Percentiles rank a stretch among this genome's conserved stretches.
These are phyloP conservation scores for Turdus rufiventris DNA, from an alignment of 2,113 vertebrate genomes.

Conservation along the genomic window DNA sequence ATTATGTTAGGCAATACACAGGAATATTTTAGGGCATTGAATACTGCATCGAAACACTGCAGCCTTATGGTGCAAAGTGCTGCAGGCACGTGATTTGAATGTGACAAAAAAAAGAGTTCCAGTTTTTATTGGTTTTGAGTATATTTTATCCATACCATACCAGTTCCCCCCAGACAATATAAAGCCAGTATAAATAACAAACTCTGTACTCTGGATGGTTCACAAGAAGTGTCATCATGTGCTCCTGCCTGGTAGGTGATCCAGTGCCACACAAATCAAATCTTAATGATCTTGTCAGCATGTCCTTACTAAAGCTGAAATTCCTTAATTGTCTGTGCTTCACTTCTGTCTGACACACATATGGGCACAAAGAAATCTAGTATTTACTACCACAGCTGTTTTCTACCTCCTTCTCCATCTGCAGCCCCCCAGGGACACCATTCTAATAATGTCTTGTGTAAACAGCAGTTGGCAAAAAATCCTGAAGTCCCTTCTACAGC, in stretches of 20 bases:
- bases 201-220: not conserved
- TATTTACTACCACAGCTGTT: constrained; percentile 44
- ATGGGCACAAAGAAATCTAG: constrained; percentile 41
- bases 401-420: constrained; percentile 23
- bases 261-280: not conserved
- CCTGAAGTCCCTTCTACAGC: not conserved
- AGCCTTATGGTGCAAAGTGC: not conserved
- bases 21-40: not conserved
- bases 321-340: constrained; percentile 43
- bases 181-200: not conserved
- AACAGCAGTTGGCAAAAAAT: not conserved
- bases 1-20: not conserved
- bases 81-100: not conserved
- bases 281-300: not conserved
- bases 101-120: not conserved
- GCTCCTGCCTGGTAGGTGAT: not conserved
- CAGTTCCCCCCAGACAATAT: not conserved
- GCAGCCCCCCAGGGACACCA: not conserved
- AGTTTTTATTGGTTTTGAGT: not conserved
- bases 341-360: not conserved
- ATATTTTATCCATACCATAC: not conserved
- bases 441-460: not conserved
- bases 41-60: not conserved
- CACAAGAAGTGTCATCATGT: not conserved
- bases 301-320: not conserved